These are phyloP conservation scores for Ichneumoninae sp. DNA, from an alignment of 2,888 invertebrate species.

Conservation along the genomic window DNA sequence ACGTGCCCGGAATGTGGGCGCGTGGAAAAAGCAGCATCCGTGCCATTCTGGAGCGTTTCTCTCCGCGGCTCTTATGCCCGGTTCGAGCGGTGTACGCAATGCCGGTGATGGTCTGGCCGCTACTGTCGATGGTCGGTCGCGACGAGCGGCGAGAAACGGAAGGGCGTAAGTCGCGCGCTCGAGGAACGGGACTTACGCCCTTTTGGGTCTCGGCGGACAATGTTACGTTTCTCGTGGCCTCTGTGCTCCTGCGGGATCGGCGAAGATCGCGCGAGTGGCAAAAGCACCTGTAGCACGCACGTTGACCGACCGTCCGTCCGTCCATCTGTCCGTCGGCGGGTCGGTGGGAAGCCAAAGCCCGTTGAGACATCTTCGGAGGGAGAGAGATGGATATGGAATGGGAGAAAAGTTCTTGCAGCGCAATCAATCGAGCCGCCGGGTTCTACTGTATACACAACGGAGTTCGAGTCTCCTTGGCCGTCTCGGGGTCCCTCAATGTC, in stretches of 20 bases:
- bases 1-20: constrained; percentile 80
- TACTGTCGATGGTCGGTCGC: constrained; percentile 10
- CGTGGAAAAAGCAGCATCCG: constrained; percentile 77
- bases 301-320: constrained; percentile 79
- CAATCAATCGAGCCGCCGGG: constrained; percentile 78
- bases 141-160: neutral
- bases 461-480: constrained; percentile 12
- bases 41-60: constrained; percentile 73
- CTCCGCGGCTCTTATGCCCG: constrained; percentile 75
- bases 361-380: constrained; percentile 22
- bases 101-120: constrained; percentile 44
- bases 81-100: constrained; percentile 39
- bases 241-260: constrained; percentile 39
- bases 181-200: neutral
- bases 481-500: constrained; percentile 37
- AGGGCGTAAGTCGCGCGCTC: no score
- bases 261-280: constrained; percentile 63
- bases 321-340: constrained; percentile 81
- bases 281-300: constrained; percentile 77
- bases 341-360: constrained; percentile 75
- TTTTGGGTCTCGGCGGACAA: neutral
- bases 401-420: constrained; percentile 75
- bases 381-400: constrained; percentile 58
- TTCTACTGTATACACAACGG: constrained; percentile 14
- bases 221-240: constrained; percentile 1